Evolutionary conservation across 2,113 vertebrate species (phyloP).

Genomic region (Hypomesus transpacificus): DNA sequence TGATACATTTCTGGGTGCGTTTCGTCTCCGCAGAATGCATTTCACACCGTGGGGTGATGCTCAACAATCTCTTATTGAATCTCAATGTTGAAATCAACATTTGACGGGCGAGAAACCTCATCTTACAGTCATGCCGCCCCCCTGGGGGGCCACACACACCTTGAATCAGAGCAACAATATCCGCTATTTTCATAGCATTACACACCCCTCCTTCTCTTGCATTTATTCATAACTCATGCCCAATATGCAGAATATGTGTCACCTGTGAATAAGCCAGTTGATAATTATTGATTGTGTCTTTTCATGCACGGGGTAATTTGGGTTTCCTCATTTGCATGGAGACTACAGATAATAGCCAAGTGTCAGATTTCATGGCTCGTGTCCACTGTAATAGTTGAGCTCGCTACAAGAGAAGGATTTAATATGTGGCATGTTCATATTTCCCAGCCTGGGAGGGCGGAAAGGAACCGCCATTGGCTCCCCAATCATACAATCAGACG

Average conservation of each 20-base stretch:
- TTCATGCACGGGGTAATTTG: conserved; percentile 39
- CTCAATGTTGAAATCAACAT: neutral
- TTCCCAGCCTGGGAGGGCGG: conserved; percentile 12
- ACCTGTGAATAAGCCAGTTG: conserved; percentile 33
- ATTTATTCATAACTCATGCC: neutral
- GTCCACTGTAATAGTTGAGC: conserved; percentile 23
- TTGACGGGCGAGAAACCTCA: neutral
- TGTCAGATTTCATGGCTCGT: conserved; percentile 23
- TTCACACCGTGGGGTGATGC: neutral
- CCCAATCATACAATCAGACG: conserved; percentile 15
- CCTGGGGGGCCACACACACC: too few relatives aligned
- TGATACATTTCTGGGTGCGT: too few relatives aligned
- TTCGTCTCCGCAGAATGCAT: too few relatives aligned
- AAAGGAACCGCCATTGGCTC: neutral
- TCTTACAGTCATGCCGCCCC: neutral
- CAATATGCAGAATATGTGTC: neutral
- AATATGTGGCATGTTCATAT: conserved; percentile 26
- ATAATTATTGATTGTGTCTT: conserved; percentile 39
- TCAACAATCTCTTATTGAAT: conserved; percentile 1
- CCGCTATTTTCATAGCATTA: neutral
- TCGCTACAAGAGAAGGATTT: conserved; percentile 22
- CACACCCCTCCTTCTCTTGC: neutral
- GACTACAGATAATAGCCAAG: conserved; percentile 12
- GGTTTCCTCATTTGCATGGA: conserved; percentile 32
- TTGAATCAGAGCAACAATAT: neutral